phyloP scores from a whole-genome alignment of 2,797 vertebrate species.

The Scomberomorus guttatus region DNA sequence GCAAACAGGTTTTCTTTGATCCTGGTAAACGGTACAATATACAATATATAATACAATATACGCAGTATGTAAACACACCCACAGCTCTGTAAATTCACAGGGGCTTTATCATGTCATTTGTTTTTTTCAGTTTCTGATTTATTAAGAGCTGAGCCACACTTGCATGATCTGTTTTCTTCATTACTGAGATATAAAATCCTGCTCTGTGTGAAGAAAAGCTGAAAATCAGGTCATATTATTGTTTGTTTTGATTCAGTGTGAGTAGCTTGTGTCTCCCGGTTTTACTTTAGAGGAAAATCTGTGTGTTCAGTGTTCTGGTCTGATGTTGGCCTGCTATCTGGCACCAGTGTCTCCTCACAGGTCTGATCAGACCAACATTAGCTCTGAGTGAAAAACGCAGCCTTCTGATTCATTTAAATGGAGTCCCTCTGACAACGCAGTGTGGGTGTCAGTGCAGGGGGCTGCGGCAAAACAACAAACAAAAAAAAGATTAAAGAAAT shows the following conservation, averaged over 20 bases:
- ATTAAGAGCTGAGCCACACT: background rate
- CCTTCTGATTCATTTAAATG: no score
- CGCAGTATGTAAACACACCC: background rate
- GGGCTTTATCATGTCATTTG: background rate
- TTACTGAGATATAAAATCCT: background rate
- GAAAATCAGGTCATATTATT: conserved; percentile 19
- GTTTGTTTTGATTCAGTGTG: no score
- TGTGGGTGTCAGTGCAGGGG: no score
- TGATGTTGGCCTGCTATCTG: background rate
- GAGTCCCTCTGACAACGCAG: no score
- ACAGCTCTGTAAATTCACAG: background rate
- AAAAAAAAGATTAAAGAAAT: no score
- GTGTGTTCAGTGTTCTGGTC: background rate
- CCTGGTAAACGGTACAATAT: no score
- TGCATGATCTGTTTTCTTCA: background rate
- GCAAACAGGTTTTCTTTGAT: no score
- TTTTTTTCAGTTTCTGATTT: no score
- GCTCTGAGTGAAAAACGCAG: no score
- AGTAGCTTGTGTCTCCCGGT: conserved; percentile 21
- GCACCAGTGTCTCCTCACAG: conserved; percentile 2
- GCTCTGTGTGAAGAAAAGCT: background rate
- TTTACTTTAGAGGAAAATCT: conserved; percentile 15
- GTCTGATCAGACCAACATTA: no score
- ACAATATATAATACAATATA: no score
- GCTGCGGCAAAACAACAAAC: no score